Conservation (phyloP, 2,888 invertebrate species). For the Allygus modestus region DNA sequence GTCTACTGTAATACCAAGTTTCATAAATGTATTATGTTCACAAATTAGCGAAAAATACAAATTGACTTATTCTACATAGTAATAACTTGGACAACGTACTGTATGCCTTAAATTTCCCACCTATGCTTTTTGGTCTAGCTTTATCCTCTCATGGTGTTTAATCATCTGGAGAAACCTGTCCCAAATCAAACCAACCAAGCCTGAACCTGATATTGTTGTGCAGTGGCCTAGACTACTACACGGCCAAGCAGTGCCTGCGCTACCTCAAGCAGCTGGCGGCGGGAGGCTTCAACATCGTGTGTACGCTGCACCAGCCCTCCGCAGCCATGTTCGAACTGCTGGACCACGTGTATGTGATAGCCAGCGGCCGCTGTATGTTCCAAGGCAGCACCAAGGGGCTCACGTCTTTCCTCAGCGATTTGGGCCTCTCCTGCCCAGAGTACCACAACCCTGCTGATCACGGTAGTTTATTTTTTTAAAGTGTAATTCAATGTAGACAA, state of each 20-base stretch:
- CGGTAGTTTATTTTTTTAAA: constrained; percentile 78
- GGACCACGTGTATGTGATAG: constrained; percentile 91
- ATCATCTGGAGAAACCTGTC: too few species aligned
- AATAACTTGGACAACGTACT: too few species aligned
- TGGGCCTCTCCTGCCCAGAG: constrained; percentile 86
- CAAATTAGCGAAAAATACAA: too few species aligned
- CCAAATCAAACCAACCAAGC: too few species aligned
- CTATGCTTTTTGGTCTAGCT: too few species aligned
- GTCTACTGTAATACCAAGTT: too few species aligned
- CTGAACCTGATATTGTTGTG: neutral
- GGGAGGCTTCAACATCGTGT: constrained; percentile 91
- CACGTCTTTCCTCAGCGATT: constrained; percentile 82
- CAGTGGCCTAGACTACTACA: constrained; percentile 89
- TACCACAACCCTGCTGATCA: constrained; percentile 96
- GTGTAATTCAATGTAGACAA: too few species aligned
- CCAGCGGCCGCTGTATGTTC: constrained; percentile 88
- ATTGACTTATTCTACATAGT: too few species aligned
- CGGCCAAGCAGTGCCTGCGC: constrained; percentile 89
- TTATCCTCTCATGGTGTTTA: too few species aligned
- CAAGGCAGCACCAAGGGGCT: constrained; percentile 87
- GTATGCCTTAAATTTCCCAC: too few species aligned
- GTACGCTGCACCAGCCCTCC: constrained; percentile 95
- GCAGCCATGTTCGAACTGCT: constrained; percentile 92
- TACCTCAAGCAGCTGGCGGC: constrained; percentile 88
- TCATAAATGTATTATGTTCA: too few species aligned